Base-by-base conservation (phyloP, 2,888 invertebrate genomes). In the Amorpha juglandis region DNA sequence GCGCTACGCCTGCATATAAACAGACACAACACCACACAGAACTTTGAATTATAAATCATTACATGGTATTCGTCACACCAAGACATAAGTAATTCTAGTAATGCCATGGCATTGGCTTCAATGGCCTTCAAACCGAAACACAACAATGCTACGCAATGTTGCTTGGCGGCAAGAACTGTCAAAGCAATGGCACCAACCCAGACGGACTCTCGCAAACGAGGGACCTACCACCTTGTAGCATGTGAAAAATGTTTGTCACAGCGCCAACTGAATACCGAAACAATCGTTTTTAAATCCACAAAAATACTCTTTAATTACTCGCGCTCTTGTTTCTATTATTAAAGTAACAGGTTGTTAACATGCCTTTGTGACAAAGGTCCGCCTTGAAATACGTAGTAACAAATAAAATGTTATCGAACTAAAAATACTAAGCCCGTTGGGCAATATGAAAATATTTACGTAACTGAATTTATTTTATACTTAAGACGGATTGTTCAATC, bases 191-290 rank as follows among this genome's bases (percentile, higher is more conserved):
- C n/a, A n/a, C n/a, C n/a, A n/a, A n/a, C n/a, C n/a, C n/a, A n/a
- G n/a, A n/a, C n/a, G n/a, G n/a, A n/a, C n/a, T n/a, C n/a, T n/a
- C n/a, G n/a, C n/a, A n/a, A n/a, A n/a, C n/a, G n/a, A n/a, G n/a
- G n/a, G n/a, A n/a, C n/a, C n/a, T n/a, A n/a, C n/a, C n/a, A n/a
- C 67, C 65, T 63, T 42, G 67, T 69, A 53, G 69, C 68, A 66
- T 71, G 64, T 16, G 16, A 71, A 69, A 69, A 73, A 71, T 65
- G 64, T 3, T 75, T 75, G 75, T 70, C 69, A 63, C 67, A 35
- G 52, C 65, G 75, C 75, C 75, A 75, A 74, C 65, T 69, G 64
- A 64, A 67, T 66, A 67, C 69, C 69, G 33, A 53, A 19, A 66
- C 66, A 66, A 66, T 66, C 63, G 63, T 63, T 53, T 65, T 66